Evolutionary conservation across 2,888 invertebrate genomes (phyloP), one percentile per base, ranked within the genome.

Genomic region (Ptilodon capucinus): DNA sequence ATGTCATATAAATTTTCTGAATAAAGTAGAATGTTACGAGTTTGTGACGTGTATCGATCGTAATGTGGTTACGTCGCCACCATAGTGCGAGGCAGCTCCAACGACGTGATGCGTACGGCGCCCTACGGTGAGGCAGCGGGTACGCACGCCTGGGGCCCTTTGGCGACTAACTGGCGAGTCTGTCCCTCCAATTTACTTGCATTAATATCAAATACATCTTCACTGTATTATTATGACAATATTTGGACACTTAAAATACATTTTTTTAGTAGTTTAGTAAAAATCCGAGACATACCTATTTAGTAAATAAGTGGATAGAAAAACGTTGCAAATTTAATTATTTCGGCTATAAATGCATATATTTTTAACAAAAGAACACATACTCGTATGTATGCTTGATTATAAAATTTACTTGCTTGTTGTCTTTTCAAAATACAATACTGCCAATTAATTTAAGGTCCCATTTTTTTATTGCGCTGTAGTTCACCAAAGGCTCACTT

Each of bases 91-190:
- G 61, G 63, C 70, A 71, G 74, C 71, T 74, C 75, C 73, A 71
- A 77, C 74, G 73, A 73, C 68, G 64, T 68, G 76, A 68, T 63
- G 72, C 69, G 68, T 63, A 64, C 60, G 84, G 65, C 80, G 78
- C 77, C 84, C 80, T 71, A 80, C 71, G 57, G 83, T 60, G 84
- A 65, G 67, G 77, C 74, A 76, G 62, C 77, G 65, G 68, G 72
- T 79, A 66, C 70, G 76, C 79, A 68, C 76, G 76, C 72, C 63
- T 65, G 68, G 68, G 61, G 67, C 48, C 70, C 76, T 69, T 69
- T 64, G 76, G 78, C 81, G 74, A 77, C 73, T 58, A 50, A 60
- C 67, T 54, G 64, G 64, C 61, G 64, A 67, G 61, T 54, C 58
- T 56, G 57, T 54, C 56, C 64, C 57, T 65, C 58, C 50, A 57